These are phyloP conservation scores for Paraescarpia echinospica DNA, from an alignment of 1,140 invertebrate species.

Conservation along the genomic window DNA sequence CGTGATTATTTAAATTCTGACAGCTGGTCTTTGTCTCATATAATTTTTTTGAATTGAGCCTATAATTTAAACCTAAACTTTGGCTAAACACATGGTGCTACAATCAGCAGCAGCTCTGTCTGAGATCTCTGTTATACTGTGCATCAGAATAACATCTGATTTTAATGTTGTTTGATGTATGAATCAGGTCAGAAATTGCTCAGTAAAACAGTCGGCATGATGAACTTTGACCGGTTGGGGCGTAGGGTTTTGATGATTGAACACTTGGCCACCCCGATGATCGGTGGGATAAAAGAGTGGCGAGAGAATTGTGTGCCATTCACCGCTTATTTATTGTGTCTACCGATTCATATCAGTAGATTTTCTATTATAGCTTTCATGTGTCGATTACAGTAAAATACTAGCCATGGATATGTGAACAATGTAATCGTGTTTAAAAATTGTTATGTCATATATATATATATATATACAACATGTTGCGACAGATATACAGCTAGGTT, in stretches of 20 bases:
- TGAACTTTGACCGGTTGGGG: neutral
- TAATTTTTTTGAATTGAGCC: neutral
- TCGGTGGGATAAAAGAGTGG: neutral
- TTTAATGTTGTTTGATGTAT: neutral
- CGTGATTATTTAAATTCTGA: neutral
- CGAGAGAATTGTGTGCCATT: neutral
- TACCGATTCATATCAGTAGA: neutral
- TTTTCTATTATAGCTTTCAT: neutral
- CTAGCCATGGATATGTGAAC: neutral
- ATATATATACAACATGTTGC: neutral
- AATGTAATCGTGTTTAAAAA: neutral
- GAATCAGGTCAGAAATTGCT: neutral
- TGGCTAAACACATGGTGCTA: no score
- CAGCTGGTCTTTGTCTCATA: neutral
- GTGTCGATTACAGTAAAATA: neutral
- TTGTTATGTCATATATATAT: neutral
- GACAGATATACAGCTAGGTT: neutral
- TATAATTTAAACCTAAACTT: neutral
- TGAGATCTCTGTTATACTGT: neutral
- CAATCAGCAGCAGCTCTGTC: neutral
- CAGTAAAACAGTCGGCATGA: neutral
- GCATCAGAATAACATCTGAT: neutral
- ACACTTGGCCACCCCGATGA: neutral
- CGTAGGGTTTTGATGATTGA: neutral
- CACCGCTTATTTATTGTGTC: neutral